Evolutionary conservation across 1,140 invertebrate species (phyloP), one percentile per base, ranked within the genome.

Genomic region (Lysiphlebus fabarum): DNA sequence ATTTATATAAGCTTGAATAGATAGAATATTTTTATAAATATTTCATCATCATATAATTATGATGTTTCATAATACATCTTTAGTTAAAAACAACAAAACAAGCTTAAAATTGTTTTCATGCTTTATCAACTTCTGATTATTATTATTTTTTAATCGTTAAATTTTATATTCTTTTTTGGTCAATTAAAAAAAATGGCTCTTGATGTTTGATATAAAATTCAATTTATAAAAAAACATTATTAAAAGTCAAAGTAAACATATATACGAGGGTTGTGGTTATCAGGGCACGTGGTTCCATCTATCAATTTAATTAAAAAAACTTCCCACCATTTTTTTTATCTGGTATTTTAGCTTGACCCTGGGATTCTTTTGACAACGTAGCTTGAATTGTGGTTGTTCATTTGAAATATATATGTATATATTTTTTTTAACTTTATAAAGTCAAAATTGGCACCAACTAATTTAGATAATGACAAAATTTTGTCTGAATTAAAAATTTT

Each of bases 271-370:
- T 6, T 17, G 33, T 50, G 17, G 34, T 34, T 47, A 55, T 50
- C 11, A 56, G 55, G 55, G 11, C 36, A 44, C 58, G 66, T 62
- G 36, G 53, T 55, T 63, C 51, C 62, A 65, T 50, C 64, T 67
- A 70, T 71, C 61, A 62, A 61, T 70, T 68, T 68, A 71, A 72
- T 71, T 72, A 68, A 72, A 71, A 69, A 71, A 71, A 65, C 60
- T 58, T 64, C 33, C 26, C 26, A 34, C 4, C 33, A 50, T 10
- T 11, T 50, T 50, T 50, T 50, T 50, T 33, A 5, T 36, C 5
- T 10, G 26, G 26, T 11, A 34, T 36, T 17, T 11, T 17, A 10
- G 17, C 17, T 33, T 42, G 44, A 4, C 45, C 26, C 53, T 26
- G 47, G 47, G 34, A 49, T 17, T 45, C 37, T 45, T 37, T 14